Evolutionary conservation across 2,888 invertebrate species (phyloP).

Genomic region (Thereva unica): DNA sequence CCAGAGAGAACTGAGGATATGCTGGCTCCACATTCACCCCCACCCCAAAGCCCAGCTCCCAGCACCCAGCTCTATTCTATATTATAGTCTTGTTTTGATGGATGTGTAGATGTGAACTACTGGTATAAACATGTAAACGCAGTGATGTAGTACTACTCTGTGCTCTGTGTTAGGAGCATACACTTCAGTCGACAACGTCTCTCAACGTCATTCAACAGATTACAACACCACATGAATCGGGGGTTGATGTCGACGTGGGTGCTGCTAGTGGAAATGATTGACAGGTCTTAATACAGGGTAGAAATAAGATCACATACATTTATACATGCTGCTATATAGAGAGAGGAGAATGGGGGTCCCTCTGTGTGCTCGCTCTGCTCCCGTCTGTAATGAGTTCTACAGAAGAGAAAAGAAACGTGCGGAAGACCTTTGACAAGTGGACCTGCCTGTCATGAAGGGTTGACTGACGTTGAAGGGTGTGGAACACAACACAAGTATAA

Average conservation of each 20-base stretch:
- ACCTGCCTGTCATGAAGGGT: conserved; percentile 22
- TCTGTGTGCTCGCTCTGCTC: too few relatives aligned
- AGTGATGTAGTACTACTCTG: not conserved
- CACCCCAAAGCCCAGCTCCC: too few relatives aligned
- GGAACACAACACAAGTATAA: conserved; percentile 16
- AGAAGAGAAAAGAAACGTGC: not conserved
- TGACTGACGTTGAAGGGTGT: conserved; percentile 30
- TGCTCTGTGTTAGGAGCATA: too few relatives aligned
- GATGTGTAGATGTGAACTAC: not conserved
- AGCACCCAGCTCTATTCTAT: too few relatives aligned
- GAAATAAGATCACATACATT: conserved; percentile 8
- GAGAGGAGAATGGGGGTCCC: too few relatives aligned
- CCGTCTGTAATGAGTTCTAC: too few relatives aligned
- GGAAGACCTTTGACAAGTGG: conserved; percentile 23
- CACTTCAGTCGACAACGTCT: conserved; percentile 15
- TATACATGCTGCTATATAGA: too few relatives aligned
- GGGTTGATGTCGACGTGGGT: conserved; percentile 16
- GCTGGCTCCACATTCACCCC: too few relatives aligned
- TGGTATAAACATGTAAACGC: conserved; percentile 13
- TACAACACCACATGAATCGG: conserved; percentile 28
- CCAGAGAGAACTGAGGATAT: conserved; percentile 3
- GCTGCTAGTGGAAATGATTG: conserved; percentile 31
- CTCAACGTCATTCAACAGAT: conserved; percentile 30
- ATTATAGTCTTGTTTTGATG: not conserved
- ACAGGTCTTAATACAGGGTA: conserved; percentile 20